A percentile compares a stretch with the other conserved stretches of the same genome.
Evolutionary conservation across 2,113 vertebrate species (phyloP).

Genomic region (Cynocephalus volans): DNA sequence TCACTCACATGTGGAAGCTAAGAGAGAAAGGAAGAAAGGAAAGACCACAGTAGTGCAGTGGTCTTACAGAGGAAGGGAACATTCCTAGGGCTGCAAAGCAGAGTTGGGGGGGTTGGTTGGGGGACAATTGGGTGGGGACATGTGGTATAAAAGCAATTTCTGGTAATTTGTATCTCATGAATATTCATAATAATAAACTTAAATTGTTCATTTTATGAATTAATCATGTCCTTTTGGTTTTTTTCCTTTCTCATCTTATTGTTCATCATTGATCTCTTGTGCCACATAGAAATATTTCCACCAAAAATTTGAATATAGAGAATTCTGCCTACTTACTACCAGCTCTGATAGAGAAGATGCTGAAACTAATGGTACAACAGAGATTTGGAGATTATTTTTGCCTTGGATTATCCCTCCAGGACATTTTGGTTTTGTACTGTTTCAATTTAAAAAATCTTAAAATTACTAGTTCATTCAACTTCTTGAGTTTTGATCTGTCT

Average conservation of each 20-base stretch:
- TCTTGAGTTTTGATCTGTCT: constrained; percentile 49
- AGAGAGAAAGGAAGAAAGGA: no score
- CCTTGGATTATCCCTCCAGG: constrained; percentile 8
- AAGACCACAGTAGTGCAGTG: no score
- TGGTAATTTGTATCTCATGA: no score
- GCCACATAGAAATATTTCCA: constrained; percentile 21
- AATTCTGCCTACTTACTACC: neutral
- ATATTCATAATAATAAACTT: no score
- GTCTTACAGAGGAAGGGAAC: no score
- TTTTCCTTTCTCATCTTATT: neutral
- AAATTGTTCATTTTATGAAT: constrained; percentile 28
- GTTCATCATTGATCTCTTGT: neutral
- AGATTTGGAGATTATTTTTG: neutral
- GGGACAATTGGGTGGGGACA: no score
- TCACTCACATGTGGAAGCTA: no score
- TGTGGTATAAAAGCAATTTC: no score
- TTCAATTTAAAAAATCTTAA: constrained; percentile 36
- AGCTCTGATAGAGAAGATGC: neutral
- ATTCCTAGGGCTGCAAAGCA: no score
- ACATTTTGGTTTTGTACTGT: constrained; percentile 54
- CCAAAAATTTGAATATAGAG: neutral
- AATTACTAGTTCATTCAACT: constrained; percentile 40
- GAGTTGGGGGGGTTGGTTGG: no score
- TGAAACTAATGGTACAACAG: neutral
- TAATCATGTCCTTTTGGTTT: neutral